phyloP scores from a whole-genome alignment of 2,888 invertebrate genomes.

The Phlogophora meticulosa region DNA sequence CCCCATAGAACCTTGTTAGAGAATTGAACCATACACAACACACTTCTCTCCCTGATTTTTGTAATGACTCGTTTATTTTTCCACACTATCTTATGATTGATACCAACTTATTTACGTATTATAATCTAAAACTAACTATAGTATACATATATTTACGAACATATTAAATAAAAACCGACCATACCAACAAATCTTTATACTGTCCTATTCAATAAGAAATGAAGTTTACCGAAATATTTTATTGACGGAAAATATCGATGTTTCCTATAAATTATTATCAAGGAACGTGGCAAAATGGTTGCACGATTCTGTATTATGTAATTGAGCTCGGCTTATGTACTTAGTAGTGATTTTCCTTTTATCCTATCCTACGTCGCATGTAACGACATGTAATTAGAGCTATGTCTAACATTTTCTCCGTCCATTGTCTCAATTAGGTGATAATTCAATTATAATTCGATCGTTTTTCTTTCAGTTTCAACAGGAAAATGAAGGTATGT shows the following conservation, averaged over 20 bases:
- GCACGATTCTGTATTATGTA: slow-evolving; percentile 55
- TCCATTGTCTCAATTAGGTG: slow-evolving; percentile 67
- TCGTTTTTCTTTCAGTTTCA: slow-evolving; percentile 41
- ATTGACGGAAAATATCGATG: slow-evolving; percentile 32
- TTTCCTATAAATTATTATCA: slow-evolving; percentile 32
- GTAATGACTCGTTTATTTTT: not conserved
- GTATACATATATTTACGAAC: too few relatives aligned
- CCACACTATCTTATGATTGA: slow-evolving; percentile 1
- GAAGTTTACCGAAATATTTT: slow-evolving; percentile 23
- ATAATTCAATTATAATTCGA: slow-evolving; percentile 65
- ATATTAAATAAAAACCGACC: too few relatives aligned
- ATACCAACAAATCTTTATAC: too few relatives aligned
- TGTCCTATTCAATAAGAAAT: too few relatives aligned
- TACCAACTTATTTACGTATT: too few relatives aligned
- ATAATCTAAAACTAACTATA: too few relatives aligned
- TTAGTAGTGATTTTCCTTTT: slow-evolving; percentile 62
- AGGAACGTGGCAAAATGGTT: slow-evolving; percentile 41
- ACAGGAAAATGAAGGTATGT: slow-evolving; percentile 20
- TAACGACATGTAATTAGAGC: slow-evolving; percentile 59
- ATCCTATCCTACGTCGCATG: slow-evolving; percentile 48
- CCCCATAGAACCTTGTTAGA: not conserved
- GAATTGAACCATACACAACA: not conserved
- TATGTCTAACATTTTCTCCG: slow-evolving; percentile 53
- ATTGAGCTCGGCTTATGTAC: slow-evolving; percentile 37
- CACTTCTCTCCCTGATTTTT: not conserved